Conservation (phyloP, 1,140 invertebrate genomes). For the Streblospio benedicti region DNA sequence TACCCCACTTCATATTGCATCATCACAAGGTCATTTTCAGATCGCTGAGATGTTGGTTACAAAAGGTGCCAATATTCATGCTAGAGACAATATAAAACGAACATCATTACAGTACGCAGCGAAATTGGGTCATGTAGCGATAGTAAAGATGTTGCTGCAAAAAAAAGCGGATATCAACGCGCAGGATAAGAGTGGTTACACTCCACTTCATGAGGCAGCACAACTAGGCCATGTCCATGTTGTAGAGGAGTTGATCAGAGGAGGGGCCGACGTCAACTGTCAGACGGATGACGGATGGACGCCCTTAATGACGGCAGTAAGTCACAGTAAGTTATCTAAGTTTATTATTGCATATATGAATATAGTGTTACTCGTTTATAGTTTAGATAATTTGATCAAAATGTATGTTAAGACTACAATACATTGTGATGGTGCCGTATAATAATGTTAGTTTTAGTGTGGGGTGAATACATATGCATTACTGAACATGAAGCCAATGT, state of each 20-base stretch:
- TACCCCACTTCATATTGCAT: constrained; percentile 26
- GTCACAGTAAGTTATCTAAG: no score
- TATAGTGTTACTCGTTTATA: no score
- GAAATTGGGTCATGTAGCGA: constrained; percentile 43
- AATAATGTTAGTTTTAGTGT: no score
- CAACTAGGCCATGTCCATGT: constrained; percentile 37
- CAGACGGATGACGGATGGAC: constrained; percentile 12
- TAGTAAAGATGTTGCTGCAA: constrained; percentile 27
- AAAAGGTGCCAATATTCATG: constrained; percentile 8
- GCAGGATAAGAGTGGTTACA: constrained; percentile 12
- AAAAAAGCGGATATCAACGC: neutral
- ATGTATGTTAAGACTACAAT: no score
- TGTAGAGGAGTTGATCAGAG: constrained; percentile 35
- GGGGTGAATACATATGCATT: no score
- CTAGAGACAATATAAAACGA: constrained; percentile 3
- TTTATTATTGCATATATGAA: no score
- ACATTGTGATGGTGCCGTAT: no score
- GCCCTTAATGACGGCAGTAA: constrained; percentile 9
- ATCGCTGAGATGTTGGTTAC: constrained; percentile 10
- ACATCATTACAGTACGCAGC: constrained; percentile 13
- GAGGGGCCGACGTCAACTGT: constrained; percentile 1
- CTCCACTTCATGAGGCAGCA: constrained; percentile 16
- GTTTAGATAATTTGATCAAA: no score
- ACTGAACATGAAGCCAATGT: no score
- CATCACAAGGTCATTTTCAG: constrained; percentile 15